Conservation (phyloP, 2,797 vertebrate species). For the Lagorchestes hirsutus region DNA sequence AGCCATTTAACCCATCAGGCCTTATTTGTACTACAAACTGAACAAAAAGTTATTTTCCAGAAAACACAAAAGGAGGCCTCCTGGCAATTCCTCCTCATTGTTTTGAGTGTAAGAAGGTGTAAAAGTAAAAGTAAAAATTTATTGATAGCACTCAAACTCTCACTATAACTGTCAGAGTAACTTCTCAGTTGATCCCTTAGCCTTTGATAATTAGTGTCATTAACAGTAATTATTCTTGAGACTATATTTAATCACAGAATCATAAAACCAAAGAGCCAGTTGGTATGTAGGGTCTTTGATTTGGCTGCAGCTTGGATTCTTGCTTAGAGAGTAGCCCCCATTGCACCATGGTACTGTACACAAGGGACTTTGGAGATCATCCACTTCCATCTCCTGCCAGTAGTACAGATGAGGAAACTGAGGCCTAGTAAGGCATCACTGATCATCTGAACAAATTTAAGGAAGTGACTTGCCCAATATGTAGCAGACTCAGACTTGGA, state of each 20-base stretch:
- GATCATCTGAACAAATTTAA: background rate
- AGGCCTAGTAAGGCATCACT: background rate
- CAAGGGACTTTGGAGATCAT: background rate
- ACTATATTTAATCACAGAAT: background rate
- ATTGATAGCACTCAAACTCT: background rate
- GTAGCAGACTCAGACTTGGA: background rate
- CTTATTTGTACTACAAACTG: slow-evolving; percentile 11
- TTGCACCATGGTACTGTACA: background rate
- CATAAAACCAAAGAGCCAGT: background rate
- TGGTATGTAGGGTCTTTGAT: background rate
- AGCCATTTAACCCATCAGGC: slow-evolving; percentile 14
- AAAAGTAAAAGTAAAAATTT: background rate
- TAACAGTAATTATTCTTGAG: background rate
- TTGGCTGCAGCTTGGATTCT: background rate
- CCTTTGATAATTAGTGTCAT: background rate
- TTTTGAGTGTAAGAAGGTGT: background rate
- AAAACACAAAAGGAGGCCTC: fast-evolving
- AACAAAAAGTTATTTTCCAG: background rate
- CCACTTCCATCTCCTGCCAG: background rate
- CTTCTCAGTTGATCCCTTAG: background rate
- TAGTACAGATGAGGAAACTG: background rate
- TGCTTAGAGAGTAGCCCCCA: background rate
- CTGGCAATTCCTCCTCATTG: background rate
- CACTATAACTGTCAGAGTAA: background rate
- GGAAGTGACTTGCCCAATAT: background rate